Evolutionary conservation across 1,140 invertebrate species (phyloP), one percentile per base, ranked within the genome.

Genomic region (Tetramorium simillimum): DNA sequence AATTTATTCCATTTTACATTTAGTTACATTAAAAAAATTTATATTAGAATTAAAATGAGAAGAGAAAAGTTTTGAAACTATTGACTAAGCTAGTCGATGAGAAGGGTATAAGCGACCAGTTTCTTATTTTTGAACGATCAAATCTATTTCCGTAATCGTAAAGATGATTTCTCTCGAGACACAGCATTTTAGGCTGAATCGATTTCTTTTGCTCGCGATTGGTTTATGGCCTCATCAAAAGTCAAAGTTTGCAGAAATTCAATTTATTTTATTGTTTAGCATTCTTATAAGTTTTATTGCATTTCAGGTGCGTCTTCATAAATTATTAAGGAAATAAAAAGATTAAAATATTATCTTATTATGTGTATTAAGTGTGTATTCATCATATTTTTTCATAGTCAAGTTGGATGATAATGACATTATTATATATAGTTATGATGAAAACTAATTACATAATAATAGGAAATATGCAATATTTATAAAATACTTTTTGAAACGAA

Each of bases 271-370:
- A 1, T 0, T 82, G 21, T 58, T 33, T 58, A 10, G 16, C 46
- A 82, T 37, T 33, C 14, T 82, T 0, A 33, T 16, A 21, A 73
- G 49, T 63, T 82, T 21, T 73, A 82, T 82, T 21, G 1, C 14
- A 58, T 82, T 72, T 82, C 80, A 82, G 67, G 80, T 82, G 16
- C 0, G 5, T 24, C 1, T n/a, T 21, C 16, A 60, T 58, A 18
- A 4, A 6, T 82, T n/a, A 10, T 33, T 33, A 33, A 28, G 33
- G 3, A 46, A 46, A 46, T 46, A 46, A 46, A 0, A 46, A 46
- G 2, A 46, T 10, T 12, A 51, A 4, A 33, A 33, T 33, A 33
- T 33, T 4, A 33, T 33, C 33, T 33, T 33, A 33, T 33, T 33
- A 4, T 4, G 33, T 4, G 33, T 33, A 33, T 33, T 33, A 33